These are phyloP conservation scores for Molothrus ater DNA, from an alignment of 2,797 vertebrate genomes.

Conservation along the genomic window DNA sequence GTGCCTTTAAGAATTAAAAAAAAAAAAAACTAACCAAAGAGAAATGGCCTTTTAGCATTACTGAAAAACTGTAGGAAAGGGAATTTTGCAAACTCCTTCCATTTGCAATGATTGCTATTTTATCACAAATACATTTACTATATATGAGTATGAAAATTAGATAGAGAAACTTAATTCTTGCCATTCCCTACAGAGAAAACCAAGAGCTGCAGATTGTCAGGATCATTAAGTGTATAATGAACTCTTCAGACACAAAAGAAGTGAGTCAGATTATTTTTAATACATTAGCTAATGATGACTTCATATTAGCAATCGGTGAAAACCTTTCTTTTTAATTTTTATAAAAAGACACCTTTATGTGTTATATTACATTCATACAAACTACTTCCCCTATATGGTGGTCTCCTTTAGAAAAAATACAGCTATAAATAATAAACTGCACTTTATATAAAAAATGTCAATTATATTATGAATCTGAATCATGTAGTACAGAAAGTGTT, in stretches of 20 bases:
- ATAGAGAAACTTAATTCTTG: slow-evolving; percentile 52
- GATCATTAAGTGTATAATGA: slow-evolving; percentile 74
- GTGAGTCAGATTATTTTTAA: slow-evolving; percentile 69
- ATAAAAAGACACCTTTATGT: not conserved
- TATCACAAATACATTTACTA: slow-evolving; percentile 46
- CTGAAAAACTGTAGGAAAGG: not conserved
- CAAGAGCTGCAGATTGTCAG: slow-evolving; percentile 54
- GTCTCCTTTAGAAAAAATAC: not conserved
- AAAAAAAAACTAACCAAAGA: not conserved
- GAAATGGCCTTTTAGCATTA: not conserved
- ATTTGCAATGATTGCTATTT: not conserved
- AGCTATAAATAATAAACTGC: not conserved
- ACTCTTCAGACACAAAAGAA: slow-evolving; percentile 68
- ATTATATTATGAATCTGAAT: not conserved
- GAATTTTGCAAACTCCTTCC: not conserved
- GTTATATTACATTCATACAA: not conserved
- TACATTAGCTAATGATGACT: slow-evolving; percentile 68
- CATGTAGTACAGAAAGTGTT: not conserved
- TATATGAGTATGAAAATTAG: slow-evolving; percentile 60
- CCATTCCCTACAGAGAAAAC: slow-evolving; percentile 62
- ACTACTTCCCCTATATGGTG: not conserved
- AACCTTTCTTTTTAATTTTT: slow-evolving; percentile 35
- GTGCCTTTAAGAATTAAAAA: not conserved
- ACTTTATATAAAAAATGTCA: not conserved
- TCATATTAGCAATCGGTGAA: slow-evolving; percentile 55